These are phyloP conservation scores for Parascotia fuliginaria DNA, from an alignment of 2,888 invertebrate species.

Conservation along the genomic window DNA sequence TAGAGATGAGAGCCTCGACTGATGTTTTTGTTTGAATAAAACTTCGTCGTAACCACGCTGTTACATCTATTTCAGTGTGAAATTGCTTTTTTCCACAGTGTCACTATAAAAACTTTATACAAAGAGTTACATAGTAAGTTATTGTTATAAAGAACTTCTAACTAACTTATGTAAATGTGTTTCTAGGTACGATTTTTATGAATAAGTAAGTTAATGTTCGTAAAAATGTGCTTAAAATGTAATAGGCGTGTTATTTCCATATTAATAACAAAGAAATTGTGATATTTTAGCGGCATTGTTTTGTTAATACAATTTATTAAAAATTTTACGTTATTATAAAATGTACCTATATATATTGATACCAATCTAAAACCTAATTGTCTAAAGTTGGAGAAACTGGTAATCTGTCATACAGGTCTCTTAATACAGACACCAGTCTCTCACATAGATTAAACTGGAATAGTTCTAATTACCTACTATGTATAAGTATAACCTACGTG, in stretches of 20 bases:
- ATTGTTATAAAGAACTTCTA: conserved; percentile 44
- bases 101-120: conserved; percentile 38
- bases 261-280: conserved; percentile 19
- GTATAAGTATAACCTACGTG: too few species aligned
- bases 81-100: conserved; percentile 47
- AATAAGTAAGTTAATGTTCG: conserved; percentile 36
- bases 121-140: conserved; percentile 43
- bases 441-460: too few species aligned
- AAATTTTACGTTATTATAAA: too few species aligned
- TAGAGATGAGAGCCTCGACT: conserved; percentile 59
- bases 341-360: too few species aligned
- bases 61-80: conserved; percentile 42
- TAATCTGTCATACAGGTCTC: too few species aligned
- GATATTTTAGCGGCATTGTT: conserved; percentile 7
- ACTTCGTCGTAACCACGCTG: conserved; percentile 38
- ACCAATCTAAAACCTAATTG: too few species aligned
- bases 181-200: conserved; percentile 46
- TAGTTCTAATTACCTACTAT: too few species aligned
- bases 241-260: conserved; percentile 26
- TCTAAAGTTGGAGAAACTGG: too few species aligned
- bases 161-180: conserved; percentile 46
- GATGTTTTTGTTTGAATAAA: conserved; percentile 54
- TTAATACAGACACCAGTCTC: too few species aligned
- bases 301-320: too few species aligned
- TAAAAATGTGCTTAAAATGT: conserved; percentile 37